Conservation (phyloP, 2,797 vertebrate genomes). For the Poeciliopsis turneri region DNA sequence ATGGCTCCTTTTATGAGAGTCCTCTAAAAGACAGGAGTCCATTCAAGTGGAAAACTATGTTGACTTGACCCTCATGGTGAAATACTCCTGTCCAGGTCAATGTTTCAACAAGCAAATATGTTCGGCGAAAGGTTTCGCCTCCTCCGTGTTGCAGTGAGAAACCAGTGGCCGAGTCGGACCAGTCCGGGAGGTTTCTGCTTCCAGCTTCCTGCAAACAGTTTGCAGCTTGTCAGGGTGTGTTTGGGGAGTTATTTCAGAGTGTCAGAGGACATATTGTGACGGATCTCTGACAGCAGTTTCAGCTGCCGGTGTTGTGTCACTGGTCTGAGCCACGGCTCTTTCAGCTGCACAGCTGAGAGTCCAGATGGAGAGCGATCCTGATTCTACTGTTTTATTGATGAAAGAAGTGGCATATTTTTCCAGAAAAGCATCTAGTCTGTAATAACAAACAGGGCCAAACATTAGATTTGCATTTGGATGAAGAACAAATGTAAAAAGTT, state of each 20-base stretch:
- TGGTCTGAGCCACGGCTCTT: neutral
- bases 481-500: neutral
- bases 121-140: neutral
- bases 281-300: neutral
- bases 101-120: neutral
- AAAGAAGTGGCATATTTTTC: neutral
- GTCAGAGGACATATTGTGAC: neutral
- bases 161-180: neutral
- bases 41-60: neutral
- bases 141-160: neutral
- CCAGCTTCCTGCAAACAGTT: neutral
- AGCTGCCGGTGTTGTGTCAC: neutral
- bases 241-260: neutral
- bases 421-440: neutral
- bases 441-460: neutral
- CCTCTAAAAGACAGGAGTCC: neutral
- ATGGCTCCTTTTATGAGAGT: neutral
- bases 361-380: neutral
- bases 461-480: neutral
- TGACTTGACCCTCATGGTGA: constrained; percentile 1
- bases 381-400: neutral
- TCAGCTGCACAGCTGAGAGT: neutral
- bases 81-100: neutral
- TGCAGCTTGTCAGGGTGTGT: neutral
- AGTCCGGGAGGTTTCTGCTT: neutral